phyloP scores from a whole-genome alignment of 1,140 invertebrate species.

The Drosophila sechellia region DNA sequence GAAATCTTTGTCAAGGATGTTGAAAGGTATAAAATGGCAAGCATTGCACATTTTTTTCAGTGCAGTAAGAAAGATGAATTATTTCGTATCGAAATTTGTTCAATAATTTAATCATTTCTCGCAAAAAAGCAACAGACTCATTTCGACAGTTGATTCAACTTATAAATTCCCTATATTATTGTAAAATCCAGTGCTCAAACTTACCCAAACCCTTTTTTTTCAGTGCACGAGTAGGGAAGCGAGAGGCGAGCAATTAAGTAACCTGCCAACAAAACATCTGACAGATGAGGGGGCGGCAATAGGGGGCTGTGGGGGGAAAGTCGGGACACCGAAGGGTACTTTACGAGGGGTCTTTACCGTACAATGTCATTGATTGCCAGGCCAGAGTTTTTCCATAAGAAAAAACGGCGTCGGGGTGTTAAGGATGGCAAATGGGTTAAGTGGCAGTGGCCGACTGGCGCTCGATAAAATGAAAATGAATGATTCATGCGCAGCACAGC shows the following conservation, averaged over 20 bases:
- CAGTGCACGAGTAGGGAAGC: conserved; percentile 2
- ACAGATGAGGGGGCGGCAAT: conserved; percentile 40
- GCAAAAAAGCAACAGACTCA: too few species aligned
- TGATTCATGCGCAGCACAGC: conserved; percentile 74
- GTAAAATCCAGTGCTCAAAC: too few species aligned
- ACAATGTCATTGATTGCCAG: conserved; percentile 73
- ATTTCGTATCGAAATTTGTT: too few species aligned
- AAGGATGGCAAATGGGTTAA: conserved; percentile 70
- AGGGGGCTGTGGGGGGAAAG: not conserved
- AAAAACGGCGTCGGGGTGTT: conserved; percentile 23
- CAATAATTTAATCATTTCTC: too few species aligned
- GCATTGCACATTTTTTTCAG: too few species aligned
- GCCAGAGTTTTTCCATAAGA: not conserved
- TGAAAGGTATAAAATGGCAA: too few species aligned
- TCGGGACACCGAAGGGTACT: conserved; percentile 42
- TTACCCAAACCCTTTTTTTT: not conserved
- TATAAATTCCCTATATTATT: too few species aligned
- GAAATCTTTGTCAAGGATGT: too few species aligned
- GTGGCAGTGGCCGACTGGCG: conserved; percentile 43
- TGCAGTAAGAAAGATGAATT: too few species aligned
- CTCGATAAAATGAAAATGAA: conserved; percentile 67
- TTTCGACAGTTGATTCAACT: too few species aligned
- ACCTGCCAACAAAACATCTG: conserved; percentile 80
- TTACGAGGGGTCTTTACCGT: conserved; percentile 41
- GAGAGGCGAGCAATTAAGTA: conserved; percentile 81